Conservation (phyloP, 2,888 invertebrate species). For the Pachliopta kotzebuea region DNA sequence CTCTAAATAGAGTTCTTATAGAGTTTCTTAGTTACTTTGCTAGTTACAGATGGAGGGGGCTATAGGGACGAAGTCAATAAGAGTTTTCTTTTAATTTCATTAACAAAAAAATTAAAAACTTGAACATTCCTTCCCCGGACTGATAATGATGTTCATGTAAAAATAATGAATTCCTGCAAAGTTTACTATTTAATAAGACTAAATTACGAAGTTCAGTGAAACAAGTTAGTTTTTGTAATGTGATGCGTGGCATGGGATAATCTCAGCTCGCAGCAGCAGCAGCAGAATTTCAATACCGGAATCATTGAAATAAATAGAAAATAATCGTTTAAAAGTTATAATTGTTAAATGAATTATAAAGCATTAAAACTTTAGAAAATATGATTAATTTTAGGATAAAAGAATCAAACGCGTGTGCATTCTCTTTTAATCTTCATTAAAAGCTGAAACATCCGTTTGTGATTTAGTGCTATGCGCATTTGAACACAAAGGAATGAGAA, state of each 20-base stretch:
- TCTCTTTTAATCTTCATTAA: background rate
- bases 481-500: conserved; percentile 4
- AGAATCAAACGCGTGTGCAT: background rate
- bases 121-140: too few species aligned
- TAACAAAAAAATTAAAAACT: too few species aligned
- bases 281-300: background rate
- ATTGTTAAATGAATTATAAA: background rate
- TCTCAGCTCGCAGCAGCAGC: background rate
- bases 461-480: background rate
- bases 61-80: too few species aligned
- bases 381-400: background rate
- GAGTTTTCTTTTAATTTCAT: too few species aligned
- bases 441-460: conserved; percentile 1
- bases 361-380: background rate
- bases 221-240: background rate
- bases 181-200: too few species aligned
- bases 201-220: background rate
- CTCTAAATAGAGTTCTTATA: too few species aligned
- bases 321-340: background rate
- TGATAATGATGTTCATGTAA: too few species aligned
- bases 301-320: background rate
- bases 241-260: background rate
- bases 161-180: too few species aligned
- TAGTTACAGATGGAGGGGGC: too few species aligned
- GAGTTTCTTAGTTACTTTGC: too few species aligned